A percentile compares a stretch with the other conserved stretches of the same genome.
phyloP scores from a whole-genome alignment of 2,113 vertebrate species.

The Petrocephalus microphthalmus region DNA sequence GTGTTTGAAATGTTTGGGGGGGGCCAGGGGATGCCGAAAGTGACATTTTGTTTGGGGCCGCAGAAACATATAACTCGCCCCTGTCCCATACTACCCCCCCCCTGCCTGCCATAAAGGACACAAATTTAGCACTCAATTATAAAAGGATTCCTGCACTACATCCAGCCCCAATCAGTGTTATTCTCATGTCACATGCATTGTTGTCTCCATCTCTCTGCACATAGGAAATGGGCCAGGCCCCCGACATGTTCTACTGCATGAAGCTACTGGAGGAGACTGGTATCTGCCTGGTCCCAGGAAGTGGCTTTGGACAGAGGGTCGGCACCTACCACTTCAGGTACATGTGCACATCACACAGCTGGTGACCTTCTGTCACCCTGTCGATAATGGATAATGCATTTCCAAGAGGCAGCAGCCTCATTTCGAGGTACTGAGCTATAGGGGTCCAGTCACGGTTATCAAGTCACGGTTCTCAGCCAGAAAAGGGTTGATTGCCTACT shows the following conservation, averaged over 20 bases:
- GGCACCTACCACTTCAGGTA: conserved; percentile 75
- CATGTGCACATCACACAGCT: neutral
- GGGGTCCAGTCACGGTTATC: neutral
- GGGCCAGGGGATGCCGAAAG: neutral
- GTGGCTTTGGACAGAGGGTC: conserved; percentile 70
- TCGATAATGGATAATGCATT: neutral
- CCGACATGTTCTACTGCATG: conserved; percentile 76
- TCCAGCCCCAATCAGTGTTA: neutral
- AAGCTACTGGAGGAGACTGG: conserved; percentile 69
- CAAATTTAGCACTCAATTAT: neutral
- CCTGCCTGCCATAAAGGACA: neutral
- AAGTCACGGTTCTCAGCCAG: neutral
- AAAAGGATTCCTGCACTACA: neutral
- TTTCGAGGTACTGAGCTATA: neutral
- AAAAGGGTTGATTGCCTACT: neutral
- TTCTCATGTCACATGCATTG: neutral
- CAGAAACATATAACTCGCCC: neutral
- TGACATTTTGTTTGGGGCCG: neutral
- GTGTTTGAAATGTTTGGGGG: neutral
- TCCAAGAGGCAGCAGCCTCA: neutral
- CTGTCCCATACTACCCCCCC: neutral
- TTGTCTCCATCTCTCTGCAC: conserved; percentile 4
- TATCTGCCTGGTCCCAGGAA: conserved; percentile 72
- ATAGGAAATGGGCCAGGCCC: conserved; percentile 57
- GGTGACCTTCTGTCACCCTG: neutral